phyloP scores from a whole-genome alignment of 2,113 vertebrate genomes.

The Choloepus hoffmanni region DNA sequence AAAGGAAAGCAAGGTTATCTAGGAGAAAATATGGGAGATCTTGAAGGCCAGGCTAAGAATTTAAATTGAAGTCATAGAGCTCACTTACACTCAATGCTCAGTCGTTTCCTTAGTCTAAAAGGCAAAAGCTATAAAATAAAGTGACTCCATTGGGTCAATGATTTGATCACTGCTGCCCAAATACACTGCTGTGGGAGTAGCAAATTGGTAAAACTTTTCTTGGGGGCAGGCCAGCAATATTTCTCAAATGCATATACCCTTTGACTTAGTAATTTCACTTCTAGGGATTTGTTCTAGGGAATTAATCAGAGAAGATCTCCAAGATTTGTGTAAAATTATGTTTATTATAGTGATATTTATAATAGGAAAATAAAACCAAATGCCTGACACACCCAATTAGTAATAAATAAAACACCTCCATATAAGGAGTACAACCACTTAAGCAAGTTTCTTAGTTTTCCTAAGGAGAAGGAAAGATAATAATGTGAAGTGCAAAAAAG shows the following conservation, averaged over 20 bases:
- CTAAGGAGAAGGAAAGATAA: neutral
- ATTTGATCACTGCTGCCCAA: neutral
- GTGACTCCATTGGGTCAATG: neutral
- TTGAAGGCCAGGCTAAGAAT: neutral
- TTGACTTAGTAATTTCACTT: neutral
- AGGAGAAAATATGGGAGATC: neutral
- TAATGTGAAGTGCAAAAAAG: neutral
- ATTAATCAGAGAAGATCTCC: neutral
- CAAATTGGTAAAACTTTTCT: neutral
- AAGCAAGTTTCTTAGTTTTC: neutral
- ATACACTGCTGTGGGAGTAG: neutral
- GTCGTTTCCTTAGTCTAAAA: neutral
- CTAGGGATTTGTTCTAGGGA: neutral
- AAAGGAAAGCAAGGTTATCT: neutral
- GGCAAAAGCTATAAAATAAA: neutral
- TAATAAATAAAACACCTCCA: neutral
- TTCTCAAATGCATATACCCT: neutral
- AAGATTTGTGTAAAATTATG: neutral
- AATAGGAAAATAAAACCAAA: slow-evolving; percentile 31
- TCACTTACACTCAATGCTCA: neutral
- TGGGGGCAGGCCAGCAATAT: neutral
- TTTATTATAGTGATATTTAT: neutral
- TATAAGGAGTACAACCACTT: neutral
- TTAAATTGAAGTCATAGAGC: neutral
- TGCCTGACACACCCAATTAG: neutral